Evolutionary conservation across 2,888 invertebrate genomes (phyloP).

Genomic region (Ormyrus nitidulus): DNA sequence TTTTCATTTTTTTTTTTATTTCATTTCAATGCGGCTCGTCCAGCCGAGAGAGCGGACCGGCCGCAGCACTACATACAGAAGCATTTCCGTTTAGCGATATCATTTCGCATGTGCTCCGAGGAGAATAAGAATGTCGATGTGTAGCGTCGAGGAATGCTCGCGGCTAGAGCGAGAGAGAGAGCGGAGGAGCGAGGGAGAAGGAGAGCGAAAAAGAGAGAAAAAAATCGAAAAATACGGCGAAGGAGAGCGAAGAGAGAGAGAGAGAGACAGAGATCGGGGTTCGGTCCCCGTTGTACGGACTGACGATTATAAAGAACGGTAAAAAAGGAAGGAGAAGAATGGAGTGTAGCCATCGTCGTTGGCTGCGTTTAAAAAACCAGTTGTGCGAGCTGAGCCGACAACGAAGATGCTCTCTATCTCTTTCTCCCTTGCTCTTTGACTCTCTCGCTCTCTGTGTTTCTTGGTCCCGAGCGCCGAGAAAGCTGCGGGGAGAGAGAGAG

Average conservation of each 20-base stretch:
- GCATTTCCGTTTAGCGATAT: conserved; percentile 55
- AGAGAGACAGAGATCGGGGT: conserved; percentile 61
- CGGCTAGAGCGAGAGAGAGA: conserved; percentile 58
- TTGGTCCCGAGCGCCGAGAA: conserved; percentile 1
- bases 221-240: conserved; percentile 47
- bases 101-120: conserved; percentile 54
- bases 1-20: neutral
- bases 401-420: conserved; percentile 59
- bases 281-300: conserved; percentile 68
- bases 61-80: conserved; percentile 29
- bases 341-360: conserved; percentile 71
- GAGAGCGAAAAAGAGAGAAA: conserved; percentile 42
- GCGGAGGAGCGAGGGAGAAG: conserved; percentile 38
- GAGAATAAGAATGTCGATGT: conserved; percentile 48
- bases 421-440: conserved; percentile 12
- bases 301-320: conserved; percentile 75
- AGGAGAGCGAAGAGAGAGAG: conserved; percentile 39
- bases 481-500: conserved; percentile 58
- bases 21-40: neutral
- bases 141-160: conserved; percentile 63
- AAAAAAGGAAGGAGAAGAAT: conserved; percentile 67
- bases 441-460: conserved; percentile 23
- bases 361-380: conserved; percentile 74
- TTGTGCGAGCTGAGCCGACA: conserved; percentile 72
- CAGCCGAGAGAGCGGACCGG: neutral